Base-by-base conservation (phyloP, 2,113 vertebrate genomes). In the Chloebia gouldiae region DNA sequence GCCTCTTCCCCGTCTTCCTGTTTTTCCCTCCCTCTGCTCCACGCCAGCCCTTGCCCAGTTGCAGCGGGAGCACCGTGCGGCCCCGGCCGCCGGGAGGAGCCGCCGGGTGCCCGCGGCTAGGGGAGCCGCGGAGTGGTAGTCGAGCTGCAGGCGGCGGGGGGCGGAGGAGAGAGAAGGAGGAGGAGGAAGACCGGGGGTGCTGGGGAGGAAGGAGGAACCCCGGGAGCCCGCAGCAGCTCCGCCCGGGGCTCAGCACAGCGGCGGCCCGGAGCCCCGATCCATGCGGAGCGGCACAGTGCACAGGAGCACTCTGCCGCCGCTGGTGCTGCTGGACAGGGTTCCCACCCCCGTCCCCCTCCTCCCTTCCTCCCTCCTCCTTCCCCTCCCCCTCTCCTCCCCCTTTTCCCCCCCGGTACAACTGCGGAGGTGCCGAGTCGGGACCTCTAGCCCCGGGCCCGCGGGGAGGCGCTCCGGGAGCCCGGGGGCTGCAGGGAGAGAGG, bases 321-420 rank as follows among this genome's bases (percentile, higher is more conserved):
- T 16, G 87, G 40, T 92, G 90, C 94, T 83, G 94, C 92, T 94
- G 84, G 92, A 86, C 92, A 91, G 94, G 94, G 90, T 92, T 94
- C 92, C 95, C 95, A 92, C 95, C 93, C 89, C 83, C 93, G 93
- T 50, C 70, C 86, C 79, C 91, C 88, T 72, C 84, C 87, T 76
- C 85, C 92, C 75, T 50, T 71, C 73, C 81, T 65, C 85, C 80
- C 51, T 60, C 73, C 77, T 80, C 77, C 93, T 82, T 77, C 76
- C 37, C 37, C 35, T 80, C 85, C 61, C 33, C 40, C 60, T 63
- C 87, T 84, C 83, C 80, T 72, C 80, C 93, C 57, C 47, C 56
- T 70, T 53, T 81, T 71, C 22, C 86, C 89, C 89, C 71, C 86
- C 82, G 45, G 79, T 65, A 87, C 91, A 81, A 90, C 75, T 61